Evolutionary conservation across 2,888 invertebrate genomes (phyloP), one percentile per base, ranked within the genome.

Genomic region (Gerris lacustris): DNA sequence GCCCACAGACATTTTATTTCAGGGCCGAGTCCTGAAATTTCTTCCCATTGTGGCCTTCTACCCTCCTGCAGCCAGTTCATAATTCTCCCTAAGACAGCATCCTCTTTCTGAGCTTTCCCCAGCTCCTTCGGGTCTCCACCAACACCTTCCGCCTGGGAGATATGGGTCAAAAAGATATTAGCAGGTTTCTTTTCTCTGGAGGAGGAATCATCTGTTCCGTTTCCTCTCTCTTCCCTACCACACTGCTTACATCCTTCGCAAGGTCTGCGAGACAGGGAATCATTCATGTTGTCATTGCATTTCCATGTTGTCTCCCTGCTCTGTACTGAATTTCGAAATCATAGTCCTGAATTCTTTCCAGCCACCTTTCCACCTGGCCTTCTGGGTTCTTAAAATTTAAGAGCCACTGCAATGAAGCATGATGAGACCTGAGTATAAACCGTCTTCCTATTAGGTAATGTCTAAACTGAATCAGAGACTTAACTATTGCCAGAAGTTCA

Each of bases 331-430:
- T 75, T 9, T 76, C 71, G 64, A 77, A 78, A 45, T 78, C 75
- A 69, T 75, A 78, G 45, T 76, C 73, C 47, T 77, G 76, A 5
- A 78, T 73, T 55, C 73, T 69, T 71, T 79, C 76, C 6, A 79
- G 67, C 78, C 78, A 79, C 69, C 78, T 73, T 9, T 78, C 79
- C 55, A 70, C 55, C 47, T 70, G 70, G 11, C 70, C 67, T 47
- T 70, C 70, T 6, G 17, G 47, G 6, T 7, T 44, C 62, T 67
- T 67, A 31, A 70, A 67, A 15, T 43, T 67, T 44, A 43, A 31
- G 17, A 64, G 44, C 67, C 70, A 70, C 67, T 43, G 17, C 62
- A 67, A 44, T 5, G 67, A 70, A 6, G 70, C 44, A 63, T 70
- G 70, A 47, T 70, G 67, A 5, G 70, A 66, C 9, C 70, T 6